Percentiles rank a stretch among this genome's conserved stretches.
Evolutionary conservation across 2,113 vertebrate genomes (phyloP).

Genomic region (Scytalopus superciliaris): DNA sequence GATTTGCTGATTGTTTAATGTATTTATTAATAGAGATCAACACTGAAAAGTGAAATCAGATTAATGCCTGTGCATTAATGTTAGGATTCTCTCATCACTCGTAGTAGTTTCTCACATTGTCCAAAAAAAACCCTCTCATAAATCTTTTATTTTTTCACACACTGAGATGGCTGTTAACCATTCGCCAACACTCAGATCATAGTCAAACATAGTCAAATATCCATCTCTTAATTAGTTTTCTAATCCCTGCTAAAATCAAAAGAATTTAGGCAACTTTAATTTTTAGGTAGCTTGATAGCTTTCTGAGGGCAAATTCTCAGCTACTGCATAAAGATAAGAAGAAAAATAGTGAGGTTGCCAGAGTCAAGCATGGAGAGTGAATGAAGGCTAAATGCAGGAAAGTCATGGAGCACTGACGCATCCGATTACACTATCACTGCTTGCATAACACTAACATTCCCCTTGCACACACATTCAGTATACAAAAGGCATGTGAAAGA

Average conservation of each 20-base stretch:
- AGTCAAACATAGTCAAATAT: neutral
- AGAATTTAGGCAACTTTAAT: neutral
- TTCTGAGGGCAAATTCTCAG: neutral
- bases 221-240: neutral
- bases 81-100: neutral
- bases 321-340: neutral
- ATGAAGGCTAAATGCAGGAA: neutral
- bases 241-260: neutral
- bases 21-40: constrained; percentile 16
- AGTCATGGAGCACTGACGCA: neutral
- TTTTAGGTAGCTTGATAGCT: neutral
- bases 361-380: neutral
- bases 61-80: neutral
- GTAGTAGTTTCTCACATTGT: neutral
- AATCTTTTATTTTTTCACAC: neutral
- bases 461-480: neutral
- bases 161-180: neutral
- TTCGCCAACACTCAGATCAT: neutral
- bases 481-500: neutral
- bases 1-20: constrained; percentile 11
- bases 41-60: neutral
- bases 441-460: neutral
- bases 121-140: neutral
- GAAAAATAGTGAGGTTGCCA: neutral
- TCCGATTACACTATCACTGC: neutral